Evolutionary conservation across 1,140 invertebrate species (phyloP), one percentile per base, ranked within the genome.

Genomic region (Drosophila nebulosa): DNA sequence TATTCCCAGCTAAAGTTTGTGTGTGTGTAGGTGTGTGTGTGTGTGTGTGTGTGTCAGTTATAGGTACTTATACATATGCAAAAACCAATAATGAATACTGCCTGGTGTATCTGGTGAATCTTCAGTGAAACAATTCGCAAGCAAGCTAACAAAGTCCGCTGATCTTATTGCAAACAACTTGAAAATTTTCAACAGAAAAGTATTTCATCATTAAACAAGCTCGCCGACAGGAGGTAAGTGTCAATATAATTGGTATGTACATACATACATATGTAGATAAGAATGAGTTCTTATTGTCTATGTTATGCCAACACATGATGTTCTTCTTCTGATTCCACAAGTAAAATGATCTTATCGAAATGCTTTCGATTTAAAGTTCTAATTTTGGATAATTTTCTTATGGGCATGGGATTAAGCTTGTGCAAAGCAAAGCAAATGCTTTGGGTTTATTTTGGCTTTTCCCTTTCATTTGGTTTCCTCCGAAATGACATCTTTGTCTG

Each of bases 141-240:
- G 12, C 16, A 18, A 50, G 12, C 26, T 67, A 2, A 39, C 24
- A 55, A 26, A 24, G 24, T 53, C 6, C 9, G 50, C n/a, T 26
- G 42, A 69, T 59, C 55, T 42, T 42, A 42, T 53, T 69, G 55
- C 12, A 66, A 69, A 26, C 32, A 26, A 69, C 30, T 50, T 51
- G 6, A 61, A 16, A 46, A 67, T 12, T 50, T 26, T 18, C 36
- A 69, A 16, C 24, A 56, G 32, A 50, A 69, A 69, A 56, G 66
- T 21, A 70, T 56, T 35, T 46, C 66, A 64, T 55, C 26, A 55
- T 30, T 18, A 10, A 12, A 10, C 32, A 14, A 46, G 39, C 46
- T 21, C 35, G 18, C 53, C 24, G 5, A 10, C 39, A 22, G 50
- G n/a, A 6, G 27, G 69, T 71, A 71, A 71, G 69, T 71, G 50